Evolutionary conservation across 2,888 invertebrate species (phyloP).

Genomic region (Luperina testacea): DNA sequence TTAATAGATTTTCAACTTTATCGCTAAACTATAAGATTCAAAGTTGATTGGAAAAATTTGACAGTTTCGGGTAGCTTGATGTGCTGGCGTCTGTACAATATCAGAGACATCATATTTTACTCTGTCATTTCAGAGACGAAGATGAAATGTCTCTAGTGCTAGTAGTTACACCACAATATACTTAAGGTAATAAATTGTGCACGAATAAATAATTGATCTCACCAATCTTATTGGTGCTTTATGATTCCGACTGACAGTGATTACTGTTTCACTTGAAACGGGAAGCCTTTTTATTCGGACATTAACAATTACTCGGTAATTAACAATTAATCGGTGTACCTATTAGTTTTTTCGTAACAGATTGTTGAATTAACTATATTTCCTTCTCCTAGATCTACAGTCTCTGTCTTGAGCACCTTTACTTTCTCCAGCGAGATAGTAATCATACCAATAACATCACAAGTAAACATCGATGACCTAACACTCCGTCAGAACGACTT

Average conservation of each 20-base stretch:
- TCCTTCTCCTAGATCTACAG: neutral
- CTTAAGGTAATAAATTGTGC: no score
- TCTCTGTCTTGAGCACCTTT: neutral
- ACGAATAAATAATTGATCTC: neutral
- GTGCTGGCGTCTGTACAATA: neutral
- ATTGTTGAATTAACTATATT: neutral
- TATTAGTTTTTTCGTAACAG: neutral
- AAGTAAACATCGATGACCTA: neutral
- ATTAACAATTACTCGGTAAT: neutral
- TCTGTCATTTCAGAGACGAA: neutral
- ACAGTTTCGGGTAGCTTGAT: no score
- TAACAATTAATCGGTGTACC: no score
- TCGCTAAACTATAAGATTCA: no score
- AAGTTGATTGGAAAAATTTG: no score
- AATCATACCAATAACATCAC: neutral
- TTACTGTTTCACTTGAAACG: neutral
- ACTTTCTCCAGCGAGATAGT: conserved; percentile 1
- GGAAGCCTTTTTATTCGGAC: neutral
- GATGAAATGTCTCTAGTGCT: neutral
- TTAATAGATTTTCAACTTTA: no score
- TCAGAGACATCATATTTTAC: neutral
- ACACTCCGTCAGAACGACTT: neutral
- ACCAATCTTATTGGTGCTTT: neutral
- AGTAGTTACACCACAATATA: neutral
- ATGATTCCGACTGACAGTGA: neutral